phyloP scores from a whole-genome alignment of 1,140 invertebrate genomes.

The Trichonephila clavata region DNA sequence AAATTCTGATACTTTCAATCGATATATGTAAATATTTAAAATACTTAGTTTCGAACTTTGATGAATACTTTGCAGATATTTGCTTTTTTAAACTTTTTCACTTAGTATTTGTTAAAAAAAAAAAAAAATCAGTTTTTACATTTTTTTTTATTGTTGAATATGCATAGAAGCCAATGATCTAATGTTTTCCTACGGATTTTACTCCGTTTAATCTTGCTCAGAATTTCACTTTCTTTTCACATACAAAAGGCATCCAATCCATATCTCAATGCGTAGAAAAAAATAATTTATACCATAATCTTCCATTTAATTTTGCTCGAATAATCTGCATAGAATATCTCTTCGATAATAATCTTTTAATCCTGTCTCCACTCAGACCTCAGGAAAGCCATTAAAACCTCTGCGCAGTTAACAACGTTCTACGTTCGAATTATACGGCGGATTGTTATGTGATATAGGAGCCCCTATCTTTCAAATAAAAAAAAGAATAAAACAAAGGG shows the following conservation, averaged over 20 bases:
- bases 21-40: too few relatives aligned
- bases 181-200: not conserved
- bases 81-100: too few relatives aligned
- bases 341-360: not conserved
- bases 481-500: not conserved
- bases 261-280: not conserved
- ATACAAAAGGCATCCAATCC: not conserved
- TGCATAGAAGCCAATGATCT: not conserved
- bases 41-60: too few relatives aligned
- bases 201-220: not conserved
- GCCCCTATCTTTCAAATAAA: not conserved
- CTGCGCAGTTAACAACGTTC: not conserved
- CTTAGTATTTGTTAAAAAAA: too few relatives aligned
- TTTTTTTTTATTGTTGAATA: too few relatives aligned
- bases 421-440: not conserved
- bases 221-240: not conserved
- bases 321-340: not conserved
- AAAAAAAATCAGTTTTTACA: too few relatives aligned
- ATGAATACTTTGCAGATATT: too few relatives aligned
- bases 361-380: not conserved
- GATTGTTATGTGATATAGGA: not conserved
- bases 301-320: not conserved
- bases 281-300: conserved; percentile 7
- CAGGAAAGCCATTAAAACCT: conserved; percentile 17
- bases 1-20: too few relatives aligned